Base-by-base conservation (phyloP, 2,888 invertebrate genomes). In the Limenitis camilla region DNA sequence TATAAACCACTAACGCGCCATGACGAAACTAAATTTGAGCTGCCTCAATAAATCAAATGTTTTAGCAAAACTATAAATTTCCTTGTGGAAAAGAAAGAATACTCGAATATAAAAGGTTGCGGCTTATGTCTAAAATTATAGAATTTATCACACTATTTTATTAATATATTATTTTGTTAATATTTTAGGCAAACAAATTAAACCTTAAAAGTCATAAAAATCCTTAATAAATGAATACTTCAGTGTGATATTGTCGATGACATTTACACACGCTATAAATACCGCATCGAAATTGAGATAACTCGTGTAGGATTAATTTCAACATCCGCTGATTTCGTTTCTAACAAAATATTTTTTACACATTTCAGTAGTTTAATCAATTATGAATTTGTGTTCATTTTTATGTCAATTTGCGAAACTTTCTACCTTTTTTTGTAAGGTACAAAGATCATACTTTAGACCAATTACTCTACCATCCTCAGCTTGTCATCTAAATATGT, bases 201-300 rank as follows among this genome's bases (percentile, higher is more conserved):
- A 28, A 45, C 28, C 11, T 35, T 36, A 36, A 29, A 36, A 36
- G 8, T 28, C 10, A 28, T 27, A 35, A 29, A 28, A 33, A 5
- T 9, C 35, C 44, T 36, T 10, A 45, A 29, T 36, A 36, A 36
- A 5, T 30, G 36, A 29, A 35, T 45, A 36, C 28, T 8, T 11
- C 45, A 48, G 45, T 43, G 52, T 58, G 48, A 51, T 50, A 44
- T 57, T 57, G 53, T 42, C 53, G 52, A 52, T 60, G 60, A 58
- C 61, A 60, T 63, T 61, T 53, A 52, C 49, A 42, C 44, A 43
- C 44, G 55, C 44, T 51, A 60, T 59, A 54, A 60, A 58, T 56
- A 56, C 42, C 39, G 44, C 59, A 57, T 49, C 56, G 52, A 56
- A 60, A 60, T 53, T 51, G 49, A 56, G 54, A 61, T 60, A 60